phyloP scores from a whole-genome alignment of 2,888 invertebrate genomes.

The Serrognathus titanus region DNA sequence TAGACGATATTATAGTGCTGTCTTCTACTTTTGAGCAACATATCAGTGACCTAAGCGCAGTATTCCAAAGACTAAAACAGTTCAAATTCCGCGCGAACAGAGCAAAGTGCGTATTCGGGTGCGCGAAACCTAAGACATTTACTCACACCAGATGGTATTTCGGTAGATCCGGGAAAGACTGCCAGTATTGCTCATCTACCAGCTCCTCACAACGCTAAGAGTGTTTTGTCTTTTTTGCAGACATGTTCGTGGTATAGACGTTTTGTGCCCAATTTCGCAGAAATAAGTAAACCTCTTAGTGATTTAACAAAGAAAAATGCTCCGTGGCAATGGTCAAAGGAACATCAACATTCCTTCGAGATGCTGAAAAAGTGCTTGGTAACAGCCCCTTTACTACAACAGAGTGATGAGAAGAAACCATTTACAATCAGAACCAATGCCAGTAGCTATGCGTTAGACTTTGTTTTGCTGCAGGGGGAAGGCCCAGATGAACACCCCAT shows the following conservation, averaged over 20 bases:
- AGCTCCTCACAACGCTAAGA: conserved; percentile 17
- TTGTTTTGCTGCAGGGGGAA: conserved; percentile 25
- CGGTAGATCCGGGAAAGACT: conserved; percentile 13
- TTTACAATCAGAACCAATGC: conserved; percentile 31
- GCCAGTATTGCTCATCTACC: conserved; percentile 12
- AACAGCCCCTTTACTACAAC: conserved; percentile 26
- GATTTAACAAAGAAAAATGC: conserved; percentile 19
- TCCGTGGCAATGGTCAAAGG: conserved; percentile 18
- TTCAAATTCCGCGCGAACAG: conserved; percentile 24
- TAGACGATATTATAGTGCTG: conserved; percentile 30
- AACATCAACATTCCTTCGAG: conserved; percentile 20
- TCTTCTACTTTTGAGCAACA: conserved; percentile 26
- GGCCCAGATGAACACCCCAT: conserved; percentile 20
- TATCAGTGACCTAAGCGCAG: conserved; percentile 21
- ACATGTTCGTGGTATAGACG: conserved; percentile 23
- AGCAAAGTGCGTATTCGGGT: conserved; percentile 26
- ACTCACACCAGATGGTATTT: conserved; percentile 13
- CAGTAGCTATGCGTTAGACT: conserved; percentile 26
- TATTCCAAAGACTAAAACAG: conserved; percentile 19
- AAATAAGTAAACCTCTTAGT: conserved; percentile 16
- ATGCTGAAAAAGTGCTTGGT: conserved; percentile 23
- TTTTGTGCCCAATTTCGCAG: conserved; percentile 21
- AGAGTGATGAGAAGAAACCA: conserved; percentile 22
- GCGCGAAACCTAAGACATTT: conserved; percentile 22
- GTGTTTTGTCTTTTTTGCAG: conserved; percentile 15